Evolutionary conservation across 1,140 invertebrate genomes (phyloP).

Genomic region (Tribolium castaneum): DNA sequence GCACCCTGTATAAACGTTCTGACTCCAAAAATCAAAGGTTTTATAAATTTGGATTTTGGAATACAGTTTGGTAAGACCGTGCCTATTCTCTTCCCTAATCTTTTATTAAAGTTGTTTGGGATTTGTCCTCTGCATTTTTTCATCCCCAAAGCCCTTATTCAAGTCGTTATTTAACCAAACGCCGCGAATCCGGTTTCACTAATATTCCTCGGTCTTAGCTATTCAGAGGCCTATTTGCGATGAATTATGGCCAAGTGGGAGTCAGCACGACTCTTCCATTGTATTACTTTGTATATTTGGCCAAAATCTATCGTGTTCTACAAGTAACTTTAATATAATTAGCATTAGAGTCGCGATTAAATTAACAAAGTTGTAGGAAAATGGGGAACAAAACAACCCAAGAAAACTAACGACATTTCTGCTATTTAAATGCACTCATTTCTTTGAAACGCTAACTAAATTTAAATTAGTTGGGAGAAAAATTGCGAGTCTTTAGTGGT

Average conservation of each 20-base stretch:
- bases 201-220: background rate
- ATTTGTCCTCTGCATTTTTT: too few species aligned
- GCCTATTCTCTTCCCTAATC: too few species aligned
- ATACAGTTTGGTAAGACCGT: too few species aligned
- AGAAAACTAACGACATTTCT: background rate
- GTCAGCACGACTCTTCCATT: slow-evolving; percentile 11
- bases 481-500: background rate
- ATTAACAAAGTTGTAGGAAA: slow-evolving; percentile 12
- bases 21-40: too few species aligned
- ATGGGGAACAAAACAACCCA: background rate
- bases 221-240: slow-evolving; percentile 8
- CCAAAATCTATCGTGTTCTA: background rate
- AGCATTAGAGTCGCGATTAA: background rate
- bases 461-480: background rate
- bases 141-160: too few species aligned
- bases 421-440: background rate
- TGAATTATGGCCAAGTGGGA: slow-evolving; percentile 23
- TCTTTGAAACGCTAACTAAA: background rate
- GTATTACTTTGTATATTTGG: slow-evolving; percentile 17
- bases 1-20: too few species aligned
- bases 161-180: background rate
- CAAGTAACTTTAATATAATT: slow-evolving; percentile 21
- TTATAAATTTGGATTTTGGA: too few species aligned
- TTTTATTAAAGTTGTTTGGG: too few species aligned
- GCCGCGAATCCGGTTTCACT: background rate